Percentiles rank a stretch among this genome's conserved stretches.
These are phyloP conservation scores for Sericinus montela DNA, from an alignment of 2,888 invertebrate genomes.

Conservation along the genomic window DNA sequence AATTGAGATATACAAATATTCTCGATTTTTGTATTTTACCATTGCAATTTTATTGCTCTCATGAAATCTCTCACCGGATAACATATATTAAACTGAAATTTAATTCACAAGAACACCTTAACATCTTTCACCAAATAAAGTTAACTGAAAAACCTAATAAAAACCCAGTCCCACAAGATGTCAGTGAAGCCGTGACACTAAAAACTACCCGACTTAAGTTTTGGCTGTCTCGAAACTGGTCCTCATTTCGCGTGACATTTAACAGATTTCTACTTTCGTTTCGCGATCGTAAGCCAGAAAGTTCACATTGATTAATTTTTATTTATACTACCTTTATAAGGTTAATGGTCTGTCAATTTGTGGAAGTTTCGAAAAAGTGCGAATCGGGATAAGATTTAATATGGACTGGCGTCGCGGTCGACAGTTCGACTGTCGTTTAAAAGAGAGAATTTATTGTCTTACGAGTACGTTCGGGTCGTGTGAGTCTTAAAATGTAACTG, in stretches of 20 bases:
- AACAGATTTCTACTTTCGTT: not conserved
- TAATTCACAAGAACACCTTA: not conserved
- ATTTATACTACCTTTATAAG: not conserved
- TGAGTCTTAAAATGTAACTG: too few relatives aligned
- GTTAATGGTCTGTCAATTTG: not conserved
- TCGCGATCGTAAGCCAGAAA: not conserved
- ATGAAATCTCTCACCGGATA: not conserved
- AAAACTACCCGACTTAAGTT: not conserved
- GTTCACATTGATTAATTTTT: not conserved
- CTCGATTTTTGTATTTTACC: too few relatives aligned
- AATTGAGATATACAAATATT: too few relatives aligned
- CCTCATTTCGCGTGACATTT: not conserved
- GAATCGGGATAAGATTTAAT: not conserved
- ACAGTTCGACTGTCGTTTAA: not conserved
- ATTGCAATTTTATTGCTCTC: not conserved
- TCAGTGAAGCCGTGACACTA: not conserved
- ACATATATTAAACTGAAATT: not conserved
- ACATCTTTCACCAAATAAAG: not conserved
- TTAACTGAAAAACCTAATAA: constrained; percentile 2
- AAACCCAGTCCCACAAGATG: not conserved
- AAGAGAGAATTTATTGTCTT: not conserved
- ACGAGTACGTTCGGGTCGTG: not conserved
- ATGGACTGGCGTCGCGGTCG: not conserved
- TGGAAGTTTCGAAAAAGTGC: not conserved
- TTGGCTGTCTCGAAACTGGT: not conserved